Conservation (phyloP, 2,888 invertebrate species). For the Junonia oenone region DNA sequence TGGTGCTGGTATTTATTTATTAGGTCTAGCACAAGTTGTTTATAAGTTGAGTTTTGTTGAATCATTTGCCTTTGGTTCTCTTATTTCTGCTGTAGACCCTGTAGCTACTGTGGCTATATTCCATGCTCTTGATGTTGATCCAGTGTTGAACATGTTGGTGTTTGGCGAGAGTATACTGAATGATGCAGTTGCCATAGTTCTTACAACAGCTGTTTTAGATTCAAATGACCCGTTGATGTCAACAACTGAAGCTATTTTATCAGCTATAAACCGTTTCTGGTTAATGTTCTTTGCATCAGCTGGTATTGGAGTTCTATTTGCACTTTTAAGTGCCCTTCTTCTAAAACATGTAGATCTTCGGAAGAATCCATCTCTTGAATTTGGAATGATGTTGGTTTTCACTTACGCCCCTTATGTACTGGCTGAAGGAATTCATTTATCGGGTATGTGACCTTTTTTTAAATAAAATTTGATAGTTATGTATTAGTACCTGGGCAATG, state of each 20-base stretch:
- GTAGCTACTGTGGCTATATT: conserved; percentile 99
- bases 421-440: conserved; percentile 96
- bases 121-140: conserved; percentile 97
- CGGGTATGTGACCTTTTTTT: conserved; percentile 80
- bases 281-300: conserved; percentile 99
- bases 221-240: conserved; percentile 80
- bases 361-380: conserved; percentile 98
- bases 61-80: conserved; percentile 98
- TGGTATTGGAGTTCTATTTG: conserved; percentile 96
- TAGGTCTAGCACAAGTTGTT: conserved; percentile 94
- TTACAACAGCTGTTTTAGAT: conserved; percentile 93
- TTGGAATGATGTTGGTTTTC: conserved; percentile 98
- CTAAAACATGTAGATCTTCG: conserved; percentile 97
- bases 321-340: conserved; percentile 93
- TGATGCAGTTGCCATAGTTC: conserved; percentile 98
- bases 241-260: conserved; percentile 90
- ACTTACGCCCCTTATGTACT: conserved; percentile 99
- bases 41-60: conserved; percentile 96
- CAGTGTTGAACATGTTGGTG: conserved; percentile 98
- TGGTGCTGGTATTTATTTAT: conserved; percentile 95
- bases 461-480: no score
- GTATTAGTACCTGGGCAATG: no score
- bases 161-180: conserved; percentile 97
- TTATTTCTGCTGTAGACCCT: conserved; percentile 99
- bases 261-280: conserved; percentile 94